Evolutionary conservation across 37 sponge, comb jelly and placozoan species (phyloP), one percentile per base, ranked within the genome.

Genomic region (Cliona cf. orientalis): DNA sequence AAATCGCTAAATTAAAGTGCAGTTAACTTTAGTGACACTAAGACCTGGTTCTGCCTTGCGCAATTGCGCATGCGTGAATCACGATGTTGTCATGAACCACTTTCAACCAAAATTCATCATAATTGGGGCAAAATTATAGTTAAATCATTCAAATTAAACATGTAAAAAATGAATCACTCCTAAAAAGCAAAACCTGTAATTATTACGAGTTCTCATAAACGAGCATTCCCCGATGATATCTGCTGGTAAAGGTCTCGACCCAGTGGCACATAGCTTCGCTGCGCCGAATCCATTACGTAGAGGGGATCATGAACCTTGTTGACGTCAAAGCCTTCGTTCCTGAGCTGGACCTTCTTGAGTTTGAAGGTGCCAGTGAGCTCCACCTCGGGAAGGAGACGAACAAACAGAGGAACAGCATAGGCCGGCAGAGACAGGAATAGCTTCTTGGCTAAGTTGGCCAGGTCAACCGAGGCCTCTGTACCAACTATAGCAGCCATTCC

Each of bases 341-440:
- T 74, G 5, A 92, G 70, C 17, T 59, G 37, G 22, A 73, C 72
- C 71, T 92, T 96, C 32, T 73, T 63, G 59, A 86, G 66, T 58
- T 96, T 96, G 78, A 76, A 86, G 4, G 96, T 96, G 4, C 90
- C 93, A 0, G 96, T 96, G 5, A 86, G 69, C 9, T 92, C 90
- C 36, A 65, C 76, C 21, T 69, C 67, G 39, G 46, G 3, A 3
- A 81, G 71, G 33, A 96, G 29, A 31, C 97, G 63, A 2, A 96
- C 46, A 66, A 96, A 96, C 42, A 96, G 66, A 46, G 97, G 97
- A n/a, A 89, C 85, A 46, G 97, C 91, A 78, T 96, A 96, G 41
- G 88, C 26, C 0, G 97, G 97, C 38, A 96, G 78, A 31, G 70
- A 41, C 5, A 68, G 45, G 29, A 46, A 82, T 0, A 96, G 58